Base-by-base conservation (phyloP, 23 tunicate species). In the Aplidium turbinatum region DNA sequence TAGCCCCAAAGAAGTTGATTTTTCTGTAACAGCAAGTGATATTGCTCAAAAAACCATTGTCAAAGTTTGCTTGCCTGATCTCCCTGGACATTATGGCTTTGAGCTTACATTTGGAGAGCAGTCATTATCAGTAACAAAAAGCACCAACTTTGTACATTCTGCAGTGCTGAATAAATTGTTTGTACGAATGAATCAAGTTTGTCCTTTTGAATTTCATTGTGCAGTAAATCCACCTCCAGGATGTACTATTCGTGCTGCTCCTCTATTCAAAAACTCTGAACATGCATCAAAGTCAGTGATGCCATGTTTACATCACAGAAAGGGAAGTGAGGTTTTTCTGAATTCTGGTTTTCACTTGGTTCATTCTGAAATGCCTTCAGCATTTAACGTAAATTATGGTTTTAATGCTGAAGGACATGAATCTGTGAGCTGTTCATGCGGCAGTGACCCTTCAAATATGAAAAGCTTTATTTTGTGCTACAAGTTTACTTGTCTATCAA, bases 401-500 rank as follows among this genome's bases (percentile, higher is more conserved):
- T 48, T 42, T n/a, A 58, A 54, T 2, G 27, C 31, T 3, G 74
- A 70, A 1, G 94, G 86, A 7, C 74, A 70, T 16, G 63, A 80
- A 23, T 29, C 42, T 57, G 81, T 87, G 1, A 25, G 42, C 18
- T 32, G 73, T 48, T 53, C 76, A 1, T 87, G 23, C 33, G 50
- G 38, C 4, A 25, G 21, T 9, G 19, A 18, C 48, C 29, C 30
- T 5, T 9, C 3, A 29, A 38, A 38, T 4, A 11, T 16, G 36
- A 20, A 60, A 29, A 3, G 3, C 38, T 13, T 18, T 6, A 65
- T 28, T 7, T 11, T 36, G 2, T 50, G 48, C 24, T 38, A 72
- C 70, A 66, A 63, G 27, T 87, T 87, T 47, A 80, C 57, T 33
- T 87, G 94, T 45, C 63, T 71, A 9, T 73, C 81, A 9, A 79